Base-by-base conservation (phyloP, 2,797 vertebrate genomes). In the Bovichtus variegatus region DNA sequence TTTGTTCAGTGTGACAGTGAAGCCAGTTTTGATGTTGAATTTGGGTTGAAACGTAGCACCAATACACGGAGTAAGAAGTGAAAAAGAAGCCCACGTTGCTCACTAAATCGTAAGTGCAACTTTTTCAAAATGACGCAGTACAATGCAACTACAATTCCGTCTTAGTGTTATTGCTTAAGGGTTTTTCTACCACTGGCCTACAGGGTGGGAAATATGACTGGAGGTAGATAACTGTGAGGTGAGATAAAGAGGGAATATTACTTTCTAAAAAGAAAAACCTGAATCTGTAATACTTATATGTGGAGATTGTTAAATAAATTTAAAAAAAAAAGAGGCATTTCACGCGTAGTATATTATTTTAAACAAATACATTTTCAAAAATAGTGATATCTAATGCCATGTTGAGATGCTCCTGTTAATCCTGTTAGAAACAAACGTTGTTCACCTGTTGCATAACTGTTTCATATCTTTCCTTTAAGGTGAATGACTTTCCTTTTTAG, bases 341-440 rank as follows among this genome's bases (percentile, higher is more conserved):
- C 40, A 61, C 9, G 3, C 6, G 43, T 43, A 58, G 40, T 53
- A 18, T 50, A 15, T n/a, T n/a, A 54, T 58, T 43, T 70, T 6
- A 15, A 18, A 78, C 9, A 70, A 36, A 54, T 18, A n/a, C 9
- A 74, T 27, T 63, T 80, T 71, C 27, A 65, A 31, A 40, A 72
- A 70, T 36, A 23, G 2, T 46, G 3, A 68, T 58, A 59, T 51
- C 12, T 36, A 69, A 23, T 44, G 27, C 12, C 11, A 76, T 16
- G 25, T 5, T 12, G 70, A 23, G 36, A 50, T 44, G 16, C 6
- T 53, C 27, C 36, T 5, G 9, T 29, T 23, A 38, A n/a, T 60
- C 6, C 34, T 46, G 19, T n/a, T 36, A 7, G 71, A 69, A 74
- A 61, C 21, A n/a, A n/a, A n/a, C n/a, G 5, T 21, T 0, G 2